A percentile compares a stretch with the other conserved stretches of the same genome.
These are phyloP conservation scores for Lasius fuliginosus DNA, from an alignment of 2,888 invertebrate genomes.

Conservation along the genomic window DNA sequence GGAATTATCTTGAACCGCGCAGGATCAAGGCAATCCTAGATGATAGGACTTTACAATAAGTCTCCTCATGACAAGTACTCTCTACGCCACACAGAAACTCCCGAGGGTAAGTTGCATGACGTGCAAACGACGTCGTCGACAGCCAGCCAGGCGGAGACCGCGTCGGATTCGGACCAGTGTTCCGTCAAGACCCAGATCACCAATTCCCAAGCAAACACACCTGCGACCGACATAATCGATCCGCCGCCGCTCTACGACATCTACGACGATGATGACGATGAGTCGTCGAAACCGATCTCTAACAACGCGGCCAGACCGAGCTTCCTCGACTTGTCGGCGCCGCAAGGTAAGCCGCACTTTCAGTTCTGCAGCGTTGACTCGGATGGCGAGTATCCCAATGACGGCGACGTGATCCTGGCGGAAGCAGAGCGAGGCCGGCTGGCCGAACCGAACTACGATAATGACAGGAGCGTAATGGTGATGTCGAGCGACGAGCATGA, in stretches of 20 bases:
- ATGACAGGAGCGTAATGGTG: constrained; percentile 87
- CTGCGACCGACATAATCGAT: constrained; percentile 82
- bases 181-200: constrained; percentile 83
- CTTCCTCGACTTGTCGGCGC: constrained; percentile 90
- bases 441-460: constrained; percentile 85
- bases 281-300: constrained; percentile 52
- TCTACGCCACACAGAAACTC: constrained; percentile 63
- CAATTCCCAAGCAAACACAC: constrained; percentile 80
- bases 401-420: constrained; percentile 87
- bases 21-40: constrained; percentile 15
- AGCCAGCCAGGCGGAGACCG: constrained; percentile 77
- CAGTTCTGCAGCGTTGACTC: constrained; percentile 87
- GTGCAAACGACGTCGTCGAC: constrained; percentile 73
- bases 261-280: constrained; percentile 68
- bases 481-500: constrained; percentile 82
- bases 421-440: constrained; percentile 86
- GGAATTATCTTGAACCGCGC: constrained; percentile 18
- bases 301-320: constrained; percentile 87
- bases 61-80: constrained; percentile 31
- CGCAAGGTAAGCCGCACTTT: constrained; percentile 90
- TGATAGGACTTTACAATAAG: not conserved
- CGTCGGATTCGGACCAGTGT: constrained; percentile 84
- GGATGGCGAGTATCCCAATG: constrained; percentile 84
- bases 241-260: constrained; percentile 82
- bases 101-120: constrained; percentile 61